Base-by-base conservation (phyloP, 37 sponge, comb jelly and placozoan genomes). In the Petrosia ficiformis region DNA sequence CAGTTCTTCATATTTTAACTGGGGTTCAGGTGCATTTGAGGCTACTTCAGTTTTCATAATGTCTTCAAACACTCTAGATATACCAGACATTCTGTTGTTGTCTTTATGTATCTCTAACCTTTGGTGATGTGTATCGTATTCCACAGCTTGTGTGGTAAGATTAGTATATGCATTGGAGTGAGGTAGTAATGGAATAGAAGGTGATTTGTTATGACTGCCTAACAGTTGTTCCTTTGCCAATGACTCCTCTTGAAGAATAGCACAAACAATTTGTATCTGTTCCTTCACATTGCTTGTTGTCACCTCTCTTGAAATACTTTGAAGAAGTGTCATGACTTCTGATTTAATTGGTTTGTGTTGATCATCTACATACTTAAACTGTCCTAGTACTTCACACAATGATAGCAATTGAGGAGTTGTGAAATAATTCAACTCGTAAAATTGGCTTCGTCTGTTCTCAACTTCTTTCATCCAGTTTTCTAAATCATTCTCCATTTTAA, bases 391-490 rank as follows among this genome's bases (percentile, higher is more conserved):
- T n/a, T 65, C 71, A n/a, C n/a, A n/a, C n/a, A n/a, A n/a, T n/a
- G n/a, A n/a, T n/a, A n/a, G n/a, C n/a, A n/a, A n/a, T n/a, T n/a
- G n/a, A n/a, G n/a, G n/a, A n/a, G n/a, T n/a, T n/a, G n/a, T n/a
- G n/a, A n/a, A n/a, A n/a, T n/a, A 88, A 41, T 88, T 88, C 39
- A 88, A 21, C 41, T 73, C 75, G 68, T 88, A 82, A 54, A 43
- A 78, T 16, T 78, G 29, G 0, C 32, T 32, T 11, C 89, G 65
- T 2, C 57, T 28, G 8, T 68, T 26, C 25, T n/a, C n/a, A n/a
- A n/a, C n/a, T n/a, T n/a, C n/a, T n/a, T n/a, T n/a, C n/a, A n/a
- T n/a, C n/a, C n/a, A n/a, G n/a, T n/a, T n/a, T n/a, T n/a, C n/a
- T n/a, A n/a, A n/a, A n/a, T n/a, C n/a, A n/a, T n/a, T n/a, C 59